phyloP scores from a whole-genome alignment of 1,140 invertebrate species.

The Melanaphis sacchari region DNA sequence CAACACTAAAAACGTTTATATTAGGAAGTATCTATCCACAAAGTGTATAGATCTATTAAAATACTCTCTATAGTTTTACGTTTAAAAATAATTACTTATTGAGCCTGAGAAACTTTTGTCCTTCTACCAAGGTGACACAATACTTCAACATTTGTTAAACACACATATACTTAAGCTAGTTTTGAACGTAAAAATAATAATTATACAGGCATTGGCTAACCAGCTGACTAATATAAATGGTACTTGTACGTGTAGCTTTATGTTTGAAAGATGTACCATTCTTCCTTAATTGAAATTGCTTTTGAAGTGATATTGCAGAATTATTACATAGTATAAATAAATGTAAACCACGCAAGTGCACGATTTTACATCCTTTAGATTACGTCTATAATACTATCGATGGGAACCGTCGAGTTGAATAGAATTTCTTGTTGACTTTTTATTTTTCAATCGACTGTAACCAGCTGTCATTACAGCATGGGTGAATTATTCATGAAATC shows the following conservation, averaged over 20 bases:
- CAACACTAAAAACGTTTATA: neutral
- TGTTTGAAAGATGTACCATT: neutral
- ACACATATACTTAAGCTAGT: neutral
- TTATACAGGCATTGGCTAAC: neutral
- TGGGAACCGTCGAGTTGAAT: neutral
- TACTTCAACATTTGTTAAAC: neutral
- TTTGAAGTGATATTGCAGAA: neutral
- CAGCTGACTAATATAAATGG: neutral
- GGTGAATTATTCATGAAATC: conserved; percentile 37
- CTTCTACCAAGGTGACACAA: neutral
- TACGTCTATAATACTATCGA: neutral
- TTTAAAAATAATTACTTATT: neutral
- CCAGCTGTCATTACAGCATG: neutral
- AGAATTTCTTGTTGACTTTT: neutral
- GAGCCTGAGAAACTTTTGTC: neutral
- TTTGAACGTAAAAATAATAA: neutral
- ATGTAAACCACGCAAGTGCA: neutral
- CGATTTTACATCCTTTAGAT: neutral
- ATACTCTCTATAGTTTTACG: neutral
- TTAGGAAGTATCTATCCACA: neutral
- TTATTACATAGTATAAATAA: neutral
- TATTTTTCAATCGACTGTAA: neutral
- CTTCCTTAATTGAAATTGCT: neutral
- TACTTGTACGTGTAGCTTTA: neutral
- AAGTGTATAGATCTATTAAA: neutral